Evolutionary conservation across 2,797 vertebrate species (phyloP).

Genomic region (Chaetodon trifasciatus): DNA sequence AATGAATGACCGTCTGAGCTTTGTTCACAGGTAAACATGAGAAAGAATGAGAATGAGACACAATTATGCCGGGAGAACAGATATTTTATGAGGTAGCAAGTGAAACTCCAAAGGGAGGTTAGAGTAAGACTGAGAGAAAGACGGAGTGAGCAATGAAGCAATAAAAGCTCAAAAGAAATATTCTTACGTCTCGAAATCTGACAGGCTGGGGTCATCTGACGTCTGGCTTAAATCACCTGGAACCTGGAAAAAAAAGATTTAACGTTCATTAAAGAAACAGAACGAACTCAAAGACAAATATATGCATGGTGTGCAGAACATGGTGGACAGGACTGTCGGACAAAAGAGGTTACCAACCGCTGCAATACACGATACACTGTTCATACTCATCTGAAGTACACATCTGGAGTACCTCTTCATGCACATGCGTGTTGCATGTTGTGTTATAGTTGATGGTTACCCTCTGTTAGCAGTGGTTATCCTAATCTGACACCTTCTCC

Average conservation of each 20-base stretch:
- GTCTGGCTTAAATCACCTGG: slow-evolving; percentile 98
- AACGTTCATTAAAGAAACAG: background rate
- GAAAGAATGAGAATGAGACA: background rate
- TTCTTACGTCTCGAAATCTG: slow-evolving; percentile 98
- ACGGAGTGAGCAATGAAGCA: background rate
- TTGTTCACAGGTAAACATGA: background rate
- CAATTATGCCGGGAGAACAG: background rate
- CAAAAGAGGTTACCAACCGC: background rate
- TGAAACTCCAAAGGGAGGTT: background rate
- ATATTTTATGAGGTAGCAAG: background rate
- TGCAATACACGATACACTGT: background rate
- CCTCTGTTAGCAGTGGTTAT: background rate
- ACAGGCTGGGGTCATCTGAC: slow-evolving; percentile 97
- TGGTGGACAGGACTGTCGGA: background rate
- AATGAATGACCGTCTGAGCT: slow-evolving; percentile 22
- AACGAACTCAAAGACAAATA: background rate
- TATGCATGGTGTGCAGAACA: no score
- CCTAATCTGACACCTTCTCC: slow-evolving; percentile 13
- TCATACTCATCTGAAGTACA: background rate
- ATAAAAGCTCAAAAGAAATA: slow-evolving; percentile 18
- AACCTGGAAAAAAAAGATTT: slow-evolving; percentile 83
- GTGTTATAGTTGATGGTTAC: background rate
- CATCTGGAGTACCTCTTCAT: slow-evolving; percentile 9
- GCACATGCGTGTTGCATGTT: background rate
- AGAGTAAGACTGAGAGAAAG: slow-evolving; percentile 1